phyloP scores from a whole-genome alignment of 2,888 invertebrate genomes.

The Euspilapteryx auroguttella region DNA sequence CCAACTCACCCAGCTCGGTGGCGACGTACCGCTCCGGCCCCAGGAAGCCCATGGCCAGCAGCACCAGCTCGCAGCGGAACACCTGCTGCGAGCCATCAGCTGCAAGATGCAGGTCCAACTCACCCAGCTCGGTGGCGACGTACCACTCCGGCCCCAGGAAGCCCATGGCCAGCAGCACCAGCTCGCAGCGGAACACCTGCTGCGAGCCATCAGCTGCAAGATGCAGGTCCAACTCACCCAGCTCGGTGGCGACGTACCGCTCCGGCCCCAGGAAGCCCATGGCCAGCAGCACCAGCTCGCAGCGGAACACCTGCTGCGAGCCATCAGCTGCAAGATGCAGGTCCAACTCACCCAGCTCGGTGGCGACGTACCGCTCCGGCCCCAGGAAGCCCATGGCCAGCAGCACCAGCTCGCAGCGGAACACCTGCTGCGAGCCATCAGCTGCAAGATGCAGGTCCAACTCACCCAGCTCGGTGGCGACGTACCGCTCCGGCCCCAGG shows the following conservation, averaged over 20 bases:
- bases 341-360: slow-evolving; percentile 66
- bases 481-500: slow-evolving; percentile 89
- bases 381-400: slow-evolving; percentile 99
- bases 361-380: slow-evolving; percentile 87
- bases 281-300: slow-evolving; percentile 91
- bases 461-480: slow-evolving; percentile 73
- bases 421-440: too few species aligned
- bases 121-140: slow-evolving; percentile 75
- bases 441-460: too few species aligned
- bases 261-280: slow-evolving; percentile 99
- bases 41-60: slow-evolving; percentile 98
- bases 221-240: too few species aligned
- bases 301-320: too few species aligned
- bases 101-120: too few species aligned
- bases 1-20: slow-evolving; percentile 66
- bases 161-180: slow-evolving; percentile 97
- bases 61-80: slow-evolving; percentile 88
- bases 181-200: too few species aligned
- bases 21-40: slow-evolving; percentile 92
- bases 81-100: too few species aligned
- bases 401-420: slow-evolving; percentile 89
- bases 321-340: too few species aligned
- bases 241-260: slow-evolving; percentile 81
- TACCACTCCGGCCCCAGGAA: slow-evolving; percentile 95
- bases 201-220: too few species aligned